phyloP scores from a whole-genome alignment of 1,140 invertebrate genomes.

The Asbolus verrucosus region DNA sequence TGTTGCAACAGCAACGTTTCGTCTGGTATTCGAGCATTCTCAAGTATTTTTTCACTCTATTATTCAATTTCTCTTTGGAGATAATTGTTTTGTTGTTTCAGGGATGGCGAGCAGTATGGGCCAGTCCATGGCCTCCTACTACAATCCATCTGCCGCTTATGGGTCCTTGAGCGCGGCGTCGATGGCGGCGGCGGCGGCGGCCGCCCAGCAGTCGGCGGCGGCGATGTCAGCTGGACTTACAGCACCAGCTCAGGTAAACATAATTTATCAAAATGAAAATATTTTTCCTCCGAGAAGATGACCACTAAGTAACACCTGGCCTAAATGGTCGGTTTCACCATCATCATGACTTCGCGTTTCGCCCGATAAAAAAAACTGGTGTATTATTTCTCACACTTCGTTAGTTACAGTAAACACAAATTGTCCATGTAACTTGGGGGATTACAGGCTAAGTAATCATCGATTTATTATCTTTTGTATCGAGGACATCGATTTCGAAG shows the following conservation, averaged over 20 bases:
- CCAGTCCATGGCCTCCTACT: conserved; percentile 74
- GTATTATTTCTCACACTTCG: conserved; percentile 61
- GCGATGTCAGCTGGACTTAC: conserved; percentile 72
- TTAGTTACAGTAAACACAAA: conserved; percentile 62
- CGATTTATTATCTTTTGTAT: conserved; percentile 37
- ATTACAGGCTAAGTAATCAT: conserved; percentile 34
- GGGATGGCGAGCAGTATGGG: conserved; percentile 73
- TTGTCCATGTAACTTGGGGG: conserved; percentile 48
- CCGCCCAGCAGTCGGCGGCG: conserved; percentile 72
- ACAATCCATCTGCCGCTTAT: conserved; percentile 74
- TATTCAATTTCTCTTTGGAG: not conserved
- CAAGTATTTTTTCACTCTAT: no score
- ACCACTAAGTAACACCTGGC: conserved; percentile 47
- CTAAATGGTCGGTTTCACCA: conserved; percentile 47
- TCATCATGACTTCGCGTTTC: conserved; percentile 52
- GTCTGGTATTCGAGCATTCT: no score
- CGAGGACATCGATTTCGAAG: conserved; percentile 32
- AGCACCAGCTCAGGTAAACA: conserved; percentile 70
- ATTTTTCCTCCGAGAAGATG: conserved; percentile 9
- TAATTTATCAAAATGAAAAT: conserved; percentile 27
- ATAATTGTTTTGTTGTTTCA: conserved; percentile 59
- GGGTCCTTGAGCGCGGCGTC: conserved; percentile 73
- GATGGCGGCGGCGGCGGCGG: conserved; percentile 74
- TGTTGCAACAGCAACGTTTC: no score
- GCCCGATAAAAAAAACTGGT: conserved; percentile 52